phyloP scores from a whole-genome alignment of 2,113 vertebrate species.

The Peromyscus polionotus region DNA sequence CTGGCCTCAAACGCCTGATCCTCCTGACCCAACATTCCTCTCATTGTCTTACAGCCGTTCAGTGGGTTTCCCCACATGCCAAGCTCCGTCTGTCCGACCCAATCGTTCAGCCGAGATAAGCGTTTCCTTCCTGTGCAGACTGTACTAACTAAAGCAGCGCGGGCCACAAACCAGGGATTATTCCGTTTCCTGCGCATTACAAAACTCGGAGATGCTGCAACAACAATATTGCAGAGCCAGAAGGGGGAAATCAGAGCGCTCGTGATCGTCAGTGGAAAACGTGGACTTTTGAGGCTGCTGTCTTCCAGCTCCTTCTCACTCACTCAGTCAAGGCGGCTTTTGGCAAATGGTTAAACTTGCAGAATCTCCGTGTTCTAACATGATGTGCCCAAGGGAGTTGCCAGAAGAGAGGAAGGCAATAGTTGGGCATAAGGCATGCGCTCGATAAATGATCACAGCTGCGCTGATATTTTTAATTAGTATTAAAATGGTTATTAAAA shows the following conservation, averaged over 20 bases:
- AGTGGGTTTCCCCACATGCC: not conserved
- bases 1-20: not conserved
- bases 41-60: not conserved
- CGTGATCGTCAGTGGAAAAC: not conserved
- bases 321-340: not conserved
- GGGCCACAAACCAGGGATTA: not conserved
- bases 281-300: not conserved
- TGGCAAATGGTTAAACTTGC: not conserved
- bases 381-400: not conserved
- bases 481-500: slow-evolving; percentile 32
- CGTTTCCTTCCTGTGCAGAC: not conserved
- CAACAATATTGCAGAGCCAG: not conserved
- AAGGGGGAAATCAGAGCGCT: not conserved
- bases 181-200: not conserved
- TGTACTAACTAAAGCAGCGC: not conserved
- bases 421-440: not conserved
- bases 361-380: slow-evolving; percentile 16
- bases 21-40: not conserved
- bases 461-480: not conserved
- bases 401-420: not conserved
- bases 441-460: not conserved
- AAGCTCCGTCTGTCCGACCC: not conserved
- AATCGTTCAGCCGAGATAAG: slow-evolving; percentile 16
- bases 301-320: not conserved
- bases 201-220: not conserved